phyloP scores from a whole-genome alignment of 2,113 vertebrate genomes.

The Malurus elegans region DNA sequence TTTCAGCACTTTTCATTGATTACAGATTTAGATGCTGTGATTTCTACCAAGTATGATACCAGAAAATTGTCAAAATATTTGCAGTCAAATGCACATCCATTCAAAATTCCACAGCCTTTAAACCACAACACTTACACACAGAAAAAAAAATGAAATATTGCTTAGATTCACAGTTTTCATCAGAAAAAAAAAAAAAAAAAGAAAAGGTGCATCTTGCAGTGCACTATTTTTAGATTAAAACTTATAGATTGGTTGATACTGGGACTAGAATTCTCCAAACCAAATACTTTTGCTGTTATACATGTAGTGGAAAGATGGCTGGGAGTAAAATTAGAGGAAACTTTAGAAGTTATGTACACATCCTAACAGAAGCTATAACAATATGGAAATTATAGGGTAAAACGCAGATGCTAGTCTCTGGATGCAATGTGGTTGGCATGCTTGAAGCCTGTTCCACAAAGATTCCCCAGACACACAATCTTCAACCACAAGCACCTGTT shows the following conservation, averaged over 20 bases:
- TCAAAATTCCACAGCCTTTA: neutral
- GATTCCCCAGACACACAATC: neutral
- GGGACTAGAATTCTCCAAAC: neutral
- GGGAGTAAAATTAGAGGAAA: neutral
- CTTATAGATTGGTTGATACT: neutral
- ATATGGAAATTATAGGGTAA: neutral
- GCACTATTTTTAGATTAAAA: neutral
- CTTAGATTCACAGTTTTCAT: neutral
- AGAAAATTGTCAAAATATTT: constrained; percentile 24
- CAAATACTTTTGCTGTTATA: neutral
- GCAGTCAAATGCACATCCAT: neutral
- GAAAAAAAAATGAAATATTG: neutral
- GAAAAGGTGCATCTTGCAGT: neutral
- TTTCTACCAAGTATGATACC: neutral
- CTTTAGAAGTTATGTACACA: neutral
- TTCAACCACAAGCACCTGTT: neutral
- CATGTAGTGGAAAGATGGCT: neutral
- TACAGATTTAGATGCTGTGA: neutral
- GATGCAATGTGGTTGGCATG: neutral
- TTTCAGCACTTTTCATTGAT: constrained; percentile 23
- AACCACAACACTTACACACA: neutral
- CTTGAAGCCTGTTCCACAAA: accelerated
- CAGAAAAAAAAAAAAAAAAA: neutral
- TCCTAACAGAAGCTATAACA: neutral
- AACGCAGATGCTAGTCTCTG: neutral